Base-by-base conservation (phyloP, 2,797 vertebrate genomes). In the Ceryle rudis region DNA sequence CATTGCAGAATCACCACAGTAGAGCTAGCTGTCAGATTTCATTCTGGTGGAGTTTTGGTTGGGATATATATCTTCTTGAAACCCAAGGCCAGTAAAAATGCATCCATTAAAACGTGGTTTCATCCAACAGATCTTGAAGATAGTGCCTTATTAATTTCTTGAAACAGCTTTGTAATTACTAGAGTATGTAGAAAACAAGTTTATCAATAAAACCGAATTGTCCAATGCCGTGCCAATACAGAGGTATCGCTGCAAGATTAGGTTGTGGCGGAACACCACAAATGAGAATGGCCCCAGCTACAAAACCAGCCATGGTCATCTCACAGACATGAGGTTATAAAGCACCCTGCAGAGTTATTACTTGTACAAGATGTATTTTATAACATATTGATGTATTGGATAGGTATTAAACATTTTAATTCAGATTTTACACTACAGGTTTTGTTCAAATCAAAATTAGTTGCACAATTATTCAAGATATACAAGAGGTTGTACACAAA, bases 371-470 rank as follows among this genome's bases (percentile, higher is more conserved):
- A 47, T 0, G 0, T 14, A 7, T 74, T 94, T 93, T 67, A 25
- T 9, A 74, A 35, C 17, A 69, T 18, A 7, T 9, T 6, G 3
- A 11, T 0, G 0, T 19, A 35, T 1, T 55, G 12, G 22, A 49
- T 11, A 49, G 5, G 6, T n/a, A 47, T 26, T 25, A 37, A 5
- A n/a, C 9, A 19, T 33, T 78, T 90, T 6, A 78, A 74, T 57
- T 46, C 44, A 42, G 35, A 47, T 15, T 69, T 73, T 31, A 73
- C 46, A 37, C 5, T 26, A 18, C 21, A 55, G 6, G 9, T 42
- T 46, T 17, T 60, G 23, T 49, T 20, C 2, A 44, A 81, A 74
- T 54, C 12, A 73, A 77, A 82, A 73, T 35, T 18, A 86, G 12
- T 18, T 49, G 5, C 8, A 57, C 9, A 49, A 5, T 33, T 80